Base-by-base conservation (phyloP, 2,888 invertebrate species). In the Apotomis capreana region DNA sequence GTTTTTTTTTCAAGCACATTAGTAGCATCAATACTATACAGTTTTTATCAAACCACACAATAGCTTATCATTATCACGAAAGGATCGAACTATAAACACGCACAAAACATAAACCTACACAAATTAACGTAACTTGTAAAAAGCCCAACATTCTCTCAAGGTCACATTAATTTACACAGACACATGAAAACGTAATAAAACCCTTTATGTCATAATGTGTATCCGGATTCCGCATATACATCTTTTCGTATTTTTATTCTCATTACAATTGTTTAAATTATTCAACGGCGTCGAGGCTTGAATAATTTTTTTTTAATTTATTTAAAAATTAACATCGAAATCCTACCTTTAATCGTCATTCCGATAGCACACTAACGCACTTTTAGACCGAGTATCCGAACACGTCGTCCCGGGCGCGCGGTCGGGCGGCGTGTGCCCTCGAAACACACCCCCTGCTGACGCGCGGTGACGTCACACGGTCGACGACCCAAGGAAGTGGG, bases 401-500 rank as follows among this genome's bases (percentile, higher is more conserved):
- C 86, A 86, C 91, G 90, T 86, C 87, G 82, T 83, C 78, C 74
- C 84, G 67, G 81, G 73, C 76, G 84, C 84, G 80, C 77, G 78
- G 82, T 78, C 85, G 84, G 82, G 80, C 81, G 81, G 85, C 87
- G 85, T 89, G 86, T 92, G 91, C 91, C 91, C 91, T 92, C 91
- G 89, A 81, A 84, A 86, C 87, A 88, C 89, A 90, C 89, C 89
- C 90, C 89, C 87, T 77, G 78, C 79, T 85, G 87, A 84, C 85
- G 86, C 74, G 76, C 77, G 79, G 80, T 92, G 92, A 92, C 92
- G 92, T 92, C 92, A 92, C 89, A 80, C 87, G 91, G 91, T 90
- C 90, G 88, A 80, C 87, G 87, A 92, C 88, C 91, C 83, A 79
- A 80, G 80, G 81, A 92, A 89, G 81, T 92, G 83, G 92, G 92